Evolutionary conservation across 2,888 invertebrate genomes (phyloP).

Genomic region (Lasioglossum morio): DNA sequence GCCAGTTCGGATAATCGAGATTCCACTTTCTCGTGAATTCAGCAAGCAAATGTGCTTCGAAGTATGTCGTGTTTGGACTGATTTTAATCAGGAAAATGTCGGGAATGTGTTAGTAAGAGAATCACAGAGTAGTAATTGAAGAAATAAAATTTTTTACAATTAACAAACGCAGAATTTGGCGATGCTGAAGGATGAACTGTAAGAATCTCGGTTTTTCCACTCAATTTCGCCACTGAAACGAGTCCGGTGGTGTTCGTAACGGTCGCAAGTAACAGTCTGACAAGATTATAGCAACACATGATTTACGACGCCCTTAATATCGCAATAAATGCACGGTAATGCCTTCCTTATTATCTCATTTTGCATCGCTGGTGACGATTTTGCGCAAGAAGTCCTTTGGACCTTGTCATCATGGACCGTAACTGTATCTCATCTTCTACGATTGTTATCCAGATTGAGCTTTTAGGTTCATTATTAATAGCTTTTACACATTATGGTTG

Average conservation of each 20-base stretch:
- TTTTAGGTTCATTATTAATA: background rate
- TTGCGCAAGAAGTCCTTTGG: background rate
- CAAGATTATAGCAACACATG: background rate
- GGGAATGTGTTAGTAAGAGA: background rate
- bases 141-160: background rate
- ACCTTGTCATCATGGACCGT: background rate
- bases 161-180: background rate
- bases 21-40: background rate
- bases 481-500: background rate
- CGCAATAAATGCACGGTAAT: background rate
- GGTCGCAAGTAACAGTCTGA: background rate
- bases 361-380: background rate
- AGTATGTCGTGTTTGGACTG: too few species aligned
- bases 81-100: background rate
- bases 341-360: background rate
- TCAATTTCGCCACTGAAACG: background rate
- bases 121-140: background rate
- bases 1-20: background rate
- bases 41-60: background rate
- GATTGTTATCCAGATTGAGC: background rate
- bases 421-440: background rate
- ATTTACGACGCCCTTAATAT: conserved; percentile 3
- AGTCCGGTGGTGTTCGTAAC: background rate
- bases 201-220: background rate
- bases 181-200: background rate